These are phyloP conservation scores for Enteromius argenteus DNA, from an alignment of 2,797 vertebrate species.

Conservation along the genomic window DNA sequence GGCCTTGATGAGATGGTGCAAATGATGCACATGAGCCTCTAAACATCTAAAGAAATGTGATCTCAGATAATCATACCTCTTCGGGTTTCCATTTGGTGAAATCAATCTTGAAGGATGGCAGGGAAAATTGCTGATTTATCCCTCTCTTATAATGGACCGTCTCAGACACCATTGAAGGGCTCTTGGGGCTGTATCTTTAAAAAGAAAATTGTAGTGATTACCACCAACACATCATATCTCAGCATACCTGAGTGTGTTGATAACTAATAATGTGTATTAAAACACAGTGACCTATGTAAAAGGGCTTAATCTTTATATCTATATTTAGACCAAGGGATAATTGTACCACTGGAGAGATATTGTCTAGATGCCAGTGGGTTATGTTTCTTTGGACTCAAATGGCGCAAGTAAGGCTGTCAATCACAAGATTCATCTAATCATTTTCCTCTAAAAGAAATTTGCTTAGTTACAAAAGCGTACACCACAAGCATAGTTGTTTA, in stretches of 20 bases:
- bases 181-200: slow-evolving; percentile 93
- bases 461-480: not conserved
- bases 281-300: not conserved
- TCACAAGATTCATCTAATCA: slow-evolving; percentile 8
- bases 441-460: slow-evolving; percentile 14
- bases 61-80: slow-evolving; percentile 80
- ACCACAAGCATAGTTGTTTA: not conserved
- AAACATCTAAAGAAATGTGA: not conserved
- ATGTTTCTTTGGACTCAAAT: slow-evolving; percentile 46
- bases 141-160: slow-evolving; percentile 96
- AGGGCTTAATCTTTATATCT: not conserved
- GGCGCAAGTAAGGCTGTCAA: slow-evolving; percentile 1
- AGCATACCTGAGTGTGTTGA: not conserved
- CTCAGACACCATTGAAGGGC: slow-evolving; percentile 89
- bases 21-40: not conserved
- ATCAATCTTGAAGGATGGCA: slow-evolving; percentile 97
- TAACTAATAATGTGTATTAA: not conserved
- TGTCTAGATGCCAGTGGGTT: slow-evolving; percentile 39
- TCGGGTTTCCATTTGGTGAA: slow-evolving; percentile 98
- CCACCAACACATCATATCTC: slow-evolving; percentile 1
- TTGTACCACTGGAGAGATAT: slow-evolving; percentile 4
- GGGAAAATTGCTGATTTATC: slow-evolving; percentile 96
- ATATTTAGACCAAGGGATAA: not conserved
- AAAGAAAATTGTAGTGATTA: slow-evolving; percentile 23
- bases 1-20: not conserved